Conservation (phyloP, 1,140 invertebrate species). For the Xylocopa sonorina region DNA sequence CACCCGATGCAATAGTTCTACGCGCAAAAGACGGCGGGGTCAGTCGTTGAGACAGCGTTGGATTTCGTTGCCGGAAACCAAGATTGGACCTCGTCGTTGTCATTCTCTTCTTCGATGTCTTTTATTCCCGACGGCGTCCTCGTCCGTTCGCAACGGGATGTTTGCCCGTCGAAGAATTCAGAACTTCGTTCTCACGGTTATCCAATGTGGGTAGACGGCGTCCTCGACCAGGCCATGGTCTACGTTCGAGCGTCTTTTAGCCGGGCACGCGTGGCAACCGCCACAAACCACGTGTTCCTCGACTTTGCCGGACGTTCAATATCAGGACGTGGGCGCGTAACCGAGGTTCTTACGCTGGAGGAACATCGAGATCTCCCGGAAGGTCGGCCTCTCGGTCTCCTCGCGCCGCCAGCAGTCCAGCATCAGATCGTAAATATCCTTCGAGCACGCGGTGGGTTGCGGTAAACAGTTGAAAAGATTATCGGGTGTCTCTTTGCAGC, state of each 20-base stretch:
- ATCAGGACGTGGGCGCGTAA: constrained; percentile 85
- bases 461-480: constrained; percentile 85
- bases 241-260: background rate
- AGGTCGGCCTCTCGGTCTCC: constrained; percentile 90
- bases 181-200: constrained; percentile 38
- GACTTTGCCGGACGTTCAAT: constrained; percentile 66
- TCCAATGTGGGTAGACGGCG: constrained; percentile 49
- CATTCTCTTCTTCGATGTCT: constrained; percentile 48
- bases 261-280: constrained; percentile 39
- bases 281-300: constrained; percentile 20
- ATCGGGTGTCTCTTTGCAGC: constrained; percentile 43
- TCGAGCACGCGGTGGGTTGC: constrained; percentile 87
- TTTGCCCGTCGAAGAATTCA: constrained; percentile 9
- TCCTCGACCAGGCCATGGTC: constrained; percentile 30
- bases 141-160: background rate
- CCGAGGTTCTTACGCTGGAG: constrained; percentile 92
- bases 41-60: background rate
- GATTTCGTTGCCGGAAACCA: constrained; percentile 37
- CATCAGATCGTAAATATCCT: constrained; percentile 95
- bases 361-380: constrained; percentile 93
- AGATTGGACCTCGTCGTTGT: constrained; percentile 45
- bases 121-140: background rate
- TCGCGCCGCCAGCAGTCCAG: constrained; percentile 93
- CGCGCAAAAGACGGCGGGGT: too few species aligned
- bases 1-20: background rate